phyloP scores from a whole-genome alignment of 2,888 invertebrate species.

The Mythimna impura region DNA sequence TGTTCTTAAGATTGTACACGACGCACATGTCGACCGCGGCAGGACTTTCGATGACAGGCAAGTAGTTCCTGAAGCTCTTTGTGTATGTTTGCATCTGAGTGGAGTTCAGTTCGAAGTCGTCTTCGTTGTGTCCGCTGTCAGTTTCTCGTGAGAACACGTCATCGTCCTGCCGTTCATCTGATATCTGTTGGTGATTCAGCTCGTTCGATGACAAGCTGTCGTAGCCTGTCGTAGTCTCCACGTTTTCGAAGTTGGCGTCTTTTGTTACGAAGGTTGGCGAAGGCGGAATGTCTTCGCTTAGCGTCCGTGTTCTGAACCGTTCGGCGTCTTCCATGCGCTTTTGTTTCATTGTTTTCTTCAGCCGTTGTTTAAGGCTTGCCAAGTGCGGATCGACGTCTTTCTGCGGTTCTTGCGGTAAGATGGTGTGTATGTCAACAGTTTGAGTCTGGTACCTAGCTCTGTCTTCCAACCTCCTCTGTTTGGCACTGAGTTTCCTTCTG shows the following conservation, averaged over 20 bases:
- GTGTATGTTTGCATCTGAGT: constrained; percentile 91
- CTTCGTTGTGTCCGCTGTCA: constrained; percentile 94
- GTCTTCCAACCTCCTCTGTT: constrained; percentile 92
- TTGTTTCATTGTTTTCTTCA: constrained; percentile 89
- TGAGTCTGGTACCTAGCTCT: constrained; percentile 93
- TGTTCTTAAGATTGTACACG: constrained; percentile 87
- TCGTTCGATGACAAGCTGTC: constrained; percentile 88
- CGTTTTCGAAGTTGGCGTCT: constrained; percentile 85
- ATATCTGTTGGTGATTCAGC: constrained; percentile 79
- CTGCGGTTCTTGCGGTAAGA: constrained; percentile 71
- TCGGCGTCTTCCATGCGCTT: constrained; percentile 92
- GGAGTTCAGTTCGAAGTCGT: constrained; percentile 92
- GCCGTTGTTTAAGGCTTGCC: constrained; percentile 81
- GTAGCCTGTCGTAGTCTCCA: constrained; percentile 87
- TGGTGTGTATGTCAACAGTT: constrained; percentile 83
- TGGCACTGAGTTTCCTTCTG: constrained; percentile 89
- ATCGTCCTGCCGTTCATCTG: constrained; percentile 78
- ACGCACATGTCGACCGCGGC: constrained; percentile 86
- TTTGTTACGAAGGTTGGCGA: constrained; percentile 87
- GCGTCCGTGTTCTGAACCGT: constrained; percentile 93
- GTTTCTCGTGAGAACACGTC: constrained; percentile 78
- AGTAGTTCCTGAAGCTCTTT: constrained; percentile 87
- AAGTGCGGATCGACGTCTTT: constrained; percentile 79
- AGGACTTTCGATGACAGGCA: constrained; percentile 87
- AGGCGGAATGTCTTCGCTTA: constrained; percentile 89